Evolutionary conservation across 1,140 invertebrate genomes (phyloP).

Genomic region (Anadara kagoshimensis): DNA sequence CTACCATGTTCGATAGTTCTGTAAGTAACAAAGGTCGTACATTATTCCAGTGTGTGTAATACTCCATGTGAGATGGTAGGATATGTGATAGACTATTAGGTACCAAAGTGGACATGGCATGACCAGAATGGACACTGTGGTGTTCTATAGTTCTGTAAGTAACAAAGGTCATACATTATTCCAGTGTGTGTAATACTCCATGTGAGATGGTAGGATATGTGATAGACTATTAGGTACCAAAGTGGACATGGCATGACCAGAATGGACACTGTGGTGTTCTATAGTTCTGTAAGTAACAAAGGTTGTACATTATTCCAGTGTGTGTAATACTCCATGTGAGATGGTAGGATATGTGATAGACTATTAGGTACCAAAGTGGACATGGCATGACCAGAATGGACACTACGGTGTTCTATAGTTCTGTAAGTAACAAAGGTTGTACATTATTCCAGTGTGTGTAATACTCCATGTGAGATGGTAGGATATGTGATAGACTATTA

Average conservation of each 20-base stretch:
- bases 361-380: conserved; percentile 77
- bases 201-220: conserved; percentile 81
- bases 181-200: conserved; percentile 91
- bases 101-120: conserved; percentile 77
- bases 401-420: conserved; percentile 45
- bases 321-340: conserved; percentile 88
- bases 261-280: conserved; percentile 36
- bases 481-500: conserved; percentile 80
- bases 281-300: conserved; percentile 53
- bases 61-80: conserved; percentile 81
- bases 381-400: conserved; percentile 72
- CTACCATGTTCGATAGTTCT: conserved; percentile 52
- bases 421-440: too few relatives aligned
- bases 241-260: conserved; percentile 74
- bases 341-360: conserved; percentile 78
- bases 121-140: conserved; percentile 35
- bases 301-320: conserved; percentile 87
- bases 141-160: conserved; percentile 54
- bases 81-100: conserved; percentile 80
- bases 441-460: conserved; percentile 88
- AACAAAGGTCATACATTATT: conserved; percentile 82
- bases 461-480: conserved; percentile 82
- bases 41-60: conserved; percentile 90
- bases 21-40: conserved; percentile 77
- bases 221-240: conserved; percentile 78